Evolutionary conservation across 2,888 invertebrate genomes (phyloP), one percentile per base, ranked within the genome.

Genomic region (Thereva unica): DNA sequence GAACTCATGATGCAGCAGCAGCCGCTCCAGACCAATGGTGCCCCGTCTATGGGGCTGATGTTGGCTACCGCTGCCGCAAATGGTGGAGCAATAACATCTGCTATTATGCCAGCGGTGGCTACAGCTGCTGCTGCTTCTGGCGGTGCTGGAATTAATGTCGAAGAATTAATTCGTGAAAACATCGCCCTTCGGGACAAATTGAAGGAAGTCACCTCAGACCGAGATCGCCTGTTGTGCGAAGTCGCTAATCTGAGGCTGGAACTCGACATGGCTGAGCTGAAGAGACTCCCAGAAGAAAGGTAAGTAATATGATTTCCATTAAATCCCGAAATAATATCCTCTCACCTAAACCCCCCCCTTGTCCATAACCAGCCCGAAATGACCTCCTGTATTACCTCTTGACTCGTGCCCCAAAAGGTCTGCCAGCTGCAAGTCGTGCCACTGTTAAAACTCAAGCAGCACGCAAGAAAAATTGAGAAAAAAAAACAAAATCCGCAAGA

Each of bases 231-330:
- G 66, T 71, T 80, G 10, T 80, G 80, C 65, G 78, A 80, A 71
- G 79, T 79, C 34, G 76, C 80, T 42, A 80, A 79, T 71, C 71
- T 81, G 70, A 78, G 80, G 6, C 73, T 81, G 68, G 80, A 81
- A 71, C 71, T 80, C 73, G 79, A 80, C 72, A 80, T 81, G 80
- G 75, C 76, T 12, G 80, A 79, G 72, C 73, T 80, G 8, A 80
- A 80, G 67, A 74, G 80, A 10, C 68, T 81, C 69, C 80, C 80
- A 4, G 78, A 78, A 67, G 79, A 79, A 72, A 77, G 77, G 80
- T 80, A 68, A 78, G 78, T 76, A 49, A 49, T 47, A 7, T 59
- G 9, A 61, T 23, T 47, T 10, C 35, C 47, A 45, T 47, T 47
- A n/a, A 23, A 23, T 23, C 23, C 23, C 23, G 23, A 2, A 23